Percentiles rank a stretch among this genome's conserved stretches.
These are phyloP conservation scores for Acromyrmex echinatior DNA, from an alignment of 1,140 invertebrate species.

Conservation along the genomic window DNA sequence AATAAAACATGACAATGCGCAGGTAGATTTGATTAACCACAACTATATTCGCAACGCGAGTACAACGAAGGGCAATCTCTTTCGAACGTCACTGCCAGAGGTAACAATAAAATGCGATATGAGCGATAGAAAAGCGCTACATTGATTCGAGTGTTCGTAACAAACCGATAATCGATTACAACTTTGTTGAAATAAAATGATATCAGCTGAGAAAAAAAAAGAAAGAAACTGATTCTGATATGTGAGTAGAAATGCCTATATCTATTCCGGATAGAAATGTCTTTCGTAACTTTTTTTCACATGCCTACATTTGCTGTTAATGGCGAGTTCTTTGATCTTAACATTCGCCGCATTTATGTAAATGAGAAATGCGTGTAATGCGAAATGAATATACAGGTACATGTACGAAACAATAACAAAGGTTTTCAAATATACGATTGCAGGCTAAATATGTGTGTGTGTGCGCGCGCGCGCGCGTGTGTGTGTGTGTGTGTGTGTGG, in stretches of 20 bases:
- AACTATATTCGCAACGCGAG: constrained; percentile 31
- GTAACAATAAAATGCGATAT: constrained; percentile 51
- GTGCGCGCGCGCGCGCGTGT: too few relatives aligned
- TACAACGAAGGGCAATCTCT: constrained; percentile 26
- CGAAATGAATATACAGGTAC: background rate
- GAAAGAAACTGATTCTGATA: background rate
- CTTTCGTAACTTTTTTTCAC: too few relatives aligned
- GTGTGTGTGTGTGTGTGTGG: too few relatives aligned
- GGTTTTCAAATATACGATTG: background rate
- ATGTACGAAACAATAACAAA: too few relatives aligned
- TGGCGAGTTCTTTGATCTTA: background rate
- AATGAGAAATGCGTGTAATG: background rate
- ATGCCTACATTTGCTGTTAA: background rate
- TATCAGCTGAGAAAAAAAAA: background rate
- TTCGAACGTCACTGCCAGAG: constrained; percentile 45
- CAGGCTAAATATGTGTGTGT: background rate
- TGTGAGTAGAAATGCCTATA: background rate
- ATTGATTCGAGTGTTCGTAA: background rate
- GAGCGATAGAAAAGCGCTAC: constrained; percentile 51
- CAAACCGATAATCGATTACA: constrained; percentile 49
- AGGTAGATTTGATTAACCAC: constrained; percentile 35
- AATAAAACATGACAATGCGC: constrained; percentile 20
- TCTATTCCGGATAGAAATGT: background rate
- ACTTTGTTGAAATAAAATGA: constrained; percentile 44
- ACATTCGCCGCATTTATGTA: background rate